Evolutionary conservation across 2,113 vertebrate species (phyloP).

Genomic region (Dicerorhinus sumatrensis): DNA sequence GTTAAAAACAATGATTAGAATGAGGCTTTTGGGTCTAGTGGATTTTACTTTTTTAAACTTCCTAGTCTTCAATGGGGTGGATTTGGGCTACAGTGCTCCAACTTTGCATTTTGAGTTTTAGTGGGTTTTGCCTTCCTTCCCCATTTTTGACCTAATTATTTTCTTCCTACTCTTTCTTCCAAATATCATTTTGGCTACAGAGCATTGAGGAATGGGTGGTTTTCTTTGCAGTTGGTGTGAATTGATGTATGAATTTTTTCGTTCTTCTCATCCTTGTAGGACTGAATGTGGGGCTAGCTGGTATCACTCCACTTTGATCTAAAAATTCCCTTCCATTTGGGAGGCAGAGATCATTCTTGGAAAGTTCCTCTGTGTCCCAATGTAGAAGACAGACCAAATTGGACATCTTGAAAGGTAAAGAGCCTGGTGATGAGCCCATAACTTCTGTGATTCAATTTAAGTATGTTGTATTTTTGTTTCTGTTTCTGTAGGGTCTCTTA

Average conservation of each 20-base stretch:
- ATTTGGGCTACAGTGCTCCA: not conserved
- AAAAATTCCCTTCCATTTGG: slow-evolving; percentile 35
- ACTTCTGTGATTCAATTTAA: not conserved
- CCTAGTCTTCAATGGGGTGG: not conserved
- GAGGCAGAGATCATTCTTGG: slow-evolving; percentile 13
- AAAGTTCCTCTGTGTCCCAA: slow-evolving; percentile 43
- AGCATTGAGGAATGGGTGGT: not conserved
- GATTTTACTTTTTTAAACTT: not conserved
- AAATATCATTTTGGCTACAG: not conserved
- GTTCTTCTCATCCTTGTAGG: slow-evolving; percentile 66
- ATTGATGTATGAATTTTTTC: slow-evolving; percentile 56
- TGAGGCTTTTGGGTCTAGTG: not conserved
- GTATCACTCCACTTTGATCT: slow-evolving; percentile 38
- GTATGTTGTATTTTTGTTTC: not conserved
- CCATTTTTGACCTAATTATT: not conserved
- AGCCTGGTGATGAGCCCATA: not conserved
- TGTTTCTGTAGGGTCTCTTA: not conserved
- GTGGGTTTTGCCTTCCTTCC: slow-evolving; percentile 32
- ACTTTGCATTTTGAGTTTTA: slow-evolving; percentile 17
- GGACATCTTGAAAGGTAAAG: slow-evolving; percentile 76
- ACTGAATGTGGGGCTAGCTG: slow-evolving; percentile 68
- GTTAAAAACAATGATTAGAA: not conserved
- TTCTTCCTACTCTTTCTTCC: not conserved
- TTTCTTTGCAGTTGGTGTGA: not conserved
- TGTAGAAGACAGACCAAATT: slow-evolving; percentile 69